Evolutionary conservation across 1,140 invertebrate species (phyloP).

Genomic region (Aradophagus sp.): DNA sequence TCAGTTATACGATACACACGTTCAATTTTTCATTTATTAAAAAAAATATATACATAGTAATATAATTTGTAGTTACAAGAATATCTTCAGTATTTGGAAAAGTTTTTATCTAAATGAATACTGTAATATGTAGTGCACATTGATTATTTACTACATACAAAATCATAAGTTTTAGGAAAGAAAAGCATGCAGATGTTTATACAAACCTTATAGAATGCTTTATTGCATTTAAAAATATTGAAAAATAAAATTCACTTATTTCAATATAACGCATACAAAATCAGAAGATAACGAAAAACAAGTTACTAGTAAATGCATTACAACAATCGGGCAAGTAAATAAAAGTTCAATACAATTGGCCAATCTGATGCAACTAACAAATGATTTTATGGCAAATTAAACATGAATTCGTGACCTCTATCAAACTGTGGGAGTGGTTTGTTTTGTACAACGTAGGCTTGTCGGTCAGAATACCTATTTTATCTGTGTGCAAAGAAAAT

Average conservation of each 20-base stretch:
- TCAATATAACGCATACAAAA: background rate
- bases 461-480: constrained; percentile 6
- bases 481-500: too few relatives aligned
- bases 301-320: background rate
- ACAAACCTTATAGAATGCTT: background rate
- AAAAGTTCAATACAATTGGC: constrained; percentile 10
- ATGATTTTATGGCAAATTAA: constrained; percentile 56
- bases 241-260: background rate
- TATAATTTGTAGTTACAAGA: too few relatives aligned
- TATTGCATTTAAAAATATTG: background rate
- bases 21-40: too few relatives aligned
- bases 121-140: constrained; percentile 4
- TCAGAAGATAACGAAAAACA: background rate
- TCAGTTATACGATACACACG: too few relatives aligned
- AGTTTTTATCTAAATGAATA: too few relatives aligned
- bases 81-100: too few relatives aligned
- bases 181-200: background rate
- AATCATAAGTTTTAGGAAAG: constrained; percentile 1
- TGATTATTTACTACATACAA: constrained; percentile 10
- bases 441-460: constrained; percentile 1
- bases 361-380: constrained; percentile 11
- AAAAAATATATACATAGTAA: too few relatives aligned
- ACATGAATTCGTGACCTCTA: constrained; percentile 44
- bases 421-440: constrained; percentile 31
- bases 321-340: background rate